Evolutionary conservation across 2,888 invertebrate species (phyloP).

Genomic region (Parnassius smintheus): DNA sequence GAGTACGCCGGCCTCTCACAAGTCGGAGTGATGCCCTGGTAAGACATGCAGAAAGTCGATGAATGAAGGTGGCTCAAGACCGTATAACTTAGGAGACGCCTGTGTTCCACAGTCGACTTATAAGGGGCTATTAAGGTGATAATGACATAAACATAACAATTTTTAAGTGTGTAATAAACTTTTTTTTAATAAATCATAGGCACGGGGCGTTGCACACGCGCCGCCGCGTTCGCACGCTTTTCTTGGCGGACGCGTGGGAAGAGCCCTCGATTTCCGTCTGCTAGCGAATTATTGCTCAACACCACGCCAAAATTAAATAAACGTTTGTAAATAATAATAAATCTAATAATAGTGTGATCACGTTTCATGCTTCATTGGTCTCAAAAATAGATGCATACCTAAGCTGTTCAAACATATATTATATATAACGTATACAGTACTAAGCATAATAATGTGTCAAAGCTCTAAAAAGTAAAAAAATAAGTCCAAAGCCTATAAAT

Average conservation of each 20-base stretch:
- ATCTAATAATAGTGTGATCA: conserved; percentile 28
- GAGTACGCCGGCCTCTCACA: too few species aligned
- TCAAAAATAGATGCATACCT: conserved; percentile 16
- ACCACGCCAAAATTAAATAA: conserved; percentile 35
- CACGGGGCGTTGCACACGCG: conserved; percentile 29
- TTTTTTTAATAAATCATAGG: conserved; percentile 19
- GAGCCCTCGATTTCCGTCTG: conserved; percentile 56
- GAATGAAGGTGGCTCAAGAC: too few species aligned
- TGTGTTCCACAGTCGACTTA: too few species aligned
- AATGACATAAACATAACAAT: conserved; percentile 4
- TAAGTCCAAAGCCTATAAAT: too few species aligned
- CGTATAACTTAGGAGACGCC: too few species aligned
- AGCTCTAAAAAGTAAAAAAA: too few species aligned
- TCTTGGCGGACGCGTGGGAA: conserved; percentile 56
- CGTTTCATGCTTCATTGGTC: conserved; percentile 26
- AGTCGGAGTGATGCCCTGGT: too few species aligned
- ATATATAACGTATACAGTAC: too few species aligned
- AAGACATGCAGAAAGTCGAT: too few species aligned
- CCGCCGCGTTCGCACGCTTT: conserved; percentile 37
- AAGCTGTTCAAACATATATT: background rate
- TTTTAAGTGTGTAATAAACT: conserved; percentile 9
- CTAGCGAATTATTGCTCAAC: conserved; percentile 35
- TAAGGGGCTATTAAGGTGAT: background rate
- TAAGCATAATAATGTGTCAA: too few species aligned
- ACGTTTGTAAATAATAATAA: conserved; percentile 30